Evolutionary conservation across 2,113 vertebrate species (phyloP).

Genomic region (Strigops habroptila): DNA sequence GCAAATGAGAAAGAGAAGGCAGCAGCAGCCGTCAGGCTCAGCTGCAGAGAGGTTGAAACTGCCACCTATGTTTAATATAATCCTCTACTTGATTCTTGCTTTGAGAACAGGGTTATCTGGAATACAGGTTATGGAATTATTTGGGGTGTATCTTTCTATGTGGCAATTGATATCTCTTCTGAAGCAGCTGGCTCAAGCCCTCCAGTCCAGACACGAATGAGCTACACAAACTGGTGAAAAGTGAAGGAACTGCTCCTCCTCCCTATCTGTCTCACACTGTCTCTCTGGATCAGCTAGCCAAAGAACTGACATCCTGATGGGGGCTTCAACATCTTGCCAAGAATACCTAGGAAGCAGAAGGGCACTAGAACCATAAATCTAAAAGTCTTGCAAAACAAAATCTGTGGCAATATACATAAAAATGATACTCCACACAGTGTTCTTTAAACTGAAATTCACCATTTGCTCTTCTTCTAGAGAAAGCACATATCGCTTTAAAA

Average conservation of each 20-base stretch:
- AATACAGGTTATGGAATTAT: background rate
- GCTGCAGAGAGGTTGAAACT: constrained; percentile 18
- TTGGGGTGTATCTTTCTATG: background rate
- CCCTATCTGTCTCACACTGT: constrained; percentile 46
- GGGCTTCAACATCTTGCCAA: constrained; percentile 18
- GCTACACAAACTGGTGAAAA: background rate
- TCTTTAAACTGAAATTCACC: background rate
- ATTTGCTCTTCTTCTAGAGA: background rate
- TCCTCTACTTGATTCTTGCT: background rate
- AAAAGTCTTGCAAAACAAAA: constrained; percentile 11
- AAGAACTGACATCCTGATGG: constrained; percentile 16
- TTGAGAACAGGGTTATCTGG: background rate
- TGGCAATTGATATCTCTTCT: background rate
- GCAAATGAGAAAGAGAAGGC: constrained; percentile 34
- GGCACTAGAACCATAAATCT: background rate
- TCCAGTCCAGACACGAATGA: background rate
- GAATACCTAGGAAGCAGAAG: constrained; percentile 46
- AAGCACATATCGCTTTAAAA: background rate
- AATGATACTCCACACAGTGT: background rate
- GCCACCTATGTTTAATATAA: background rate
- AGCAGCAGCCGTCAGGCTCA: constrained; percentile 17
- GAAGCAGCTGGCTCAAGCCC: background rate
- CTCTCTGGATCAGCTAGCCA: background rate
- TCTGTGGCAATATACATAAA: background rate
- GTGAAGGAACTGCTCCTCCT: background rate